Evolutionary conservation across 2,113 vertebrate species (phyloP).

Genomic region (Sardina pilchardus): DNA sequence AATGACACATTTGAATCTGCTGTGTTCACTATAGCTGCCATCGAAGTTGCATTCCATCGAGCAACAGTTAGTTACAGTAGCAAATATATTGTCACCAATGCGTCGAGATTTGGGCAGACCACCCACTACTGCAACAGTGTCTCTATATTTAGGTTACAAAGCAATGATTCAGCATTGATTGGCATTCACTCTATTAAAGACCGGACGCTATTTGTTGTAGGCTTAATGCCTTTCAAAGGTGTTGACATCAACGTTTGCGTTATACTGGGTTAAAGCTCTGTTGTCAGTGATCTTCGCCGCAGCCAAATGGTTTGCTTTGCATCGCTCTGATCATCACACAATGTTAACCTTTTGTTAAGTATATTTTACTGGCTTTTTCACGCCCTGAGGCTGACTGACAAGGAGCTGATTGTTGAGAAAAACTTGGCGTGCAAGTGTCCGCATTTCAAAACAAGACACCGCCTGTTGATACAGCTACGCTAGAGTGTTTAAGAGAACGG

Average conservation of each 20-base stretch:
- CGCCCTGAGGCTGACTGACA: background rate
- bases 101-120: background rate
- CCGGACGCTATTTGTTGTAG: no score
- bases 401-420: background rate
- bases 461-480: background rate
- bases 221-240: background rate
- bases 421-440: background rate
- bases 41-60: background rate
- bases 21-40: background rate
- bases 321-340: no score
- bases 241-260: background rate
- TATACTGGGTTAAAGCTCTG: no score
- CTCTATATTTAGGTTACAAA: background rate
- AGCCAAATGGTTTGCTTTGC: background rate
- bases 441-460: background rate
- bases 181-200: background rate
- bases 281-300: background rate
- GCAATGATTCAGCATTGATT: background rate
- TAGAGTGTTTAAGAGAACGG: background rate
- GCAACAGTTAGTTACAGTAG: slow-evolving; percentile 17
- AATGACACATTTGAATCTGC: background rate
- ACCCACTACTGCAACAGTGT: background rate
- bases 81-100: background rate
- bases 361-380: background rate
- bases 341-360: background rate